These are phyloP conservation scores for Rhinoraja longicauda DNA, from an alignment of 2,797 vertebrate species.

Conservation along the genomic window DNA sequence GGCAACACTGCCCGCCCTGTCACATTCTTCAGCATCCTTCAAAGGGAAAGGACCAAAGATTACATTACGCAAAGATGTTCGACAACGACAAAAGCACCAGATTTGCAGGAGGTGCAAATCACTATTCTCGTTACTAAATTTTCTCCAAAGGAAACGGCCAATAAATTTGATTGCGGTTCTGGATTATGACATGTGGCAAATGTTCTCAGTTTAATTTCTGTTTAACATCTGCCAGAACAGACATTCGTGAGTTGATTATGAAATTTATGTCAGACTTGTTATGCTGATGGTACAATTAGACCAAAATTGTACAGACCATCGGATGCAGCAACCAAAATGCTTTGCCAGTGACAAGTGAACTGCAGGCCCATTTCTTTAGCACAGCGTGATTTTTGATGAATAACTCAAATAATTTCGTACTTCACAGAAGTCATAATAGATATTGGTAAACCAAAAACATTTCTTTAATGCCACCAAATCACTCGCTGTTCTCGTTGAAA, in stretches of 20 bases:
- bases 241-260: background rate
- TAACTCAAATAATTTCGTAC: background rate
- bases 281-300: background rate
- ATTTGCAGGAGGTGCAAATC: background rate
- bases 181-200: no score
- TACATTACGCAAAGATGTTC: background rate
- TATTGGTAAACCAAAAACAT: background rate
- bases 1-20: slow-evolving; percentile 92
- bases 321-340: background rate
- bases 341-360: background rate
- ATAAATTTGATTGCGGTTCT: background rate
- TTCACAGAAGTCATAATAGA: background rate
- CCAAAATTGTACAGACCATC: background rate
- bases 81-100: no score
- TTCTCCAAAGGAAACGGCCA: background rate
- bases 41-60: slow-evolving; percentile 24
- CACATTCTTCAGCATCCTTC: slow-evolving; percentile 94
- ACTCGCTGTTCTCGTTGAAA: background rate
- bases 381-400: no score
- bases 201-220: background rate
- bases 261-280: background rate
- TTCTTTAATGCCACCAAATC: background rate
- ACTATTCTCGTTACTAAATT: background rate
- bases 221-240: background rate
- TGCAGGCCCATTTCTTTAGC: background rate